These are phyloP conservation scores for Calameuta filiformis DNA, from an alignment of 2,888 invertebrate genomes.

Conservation along the genomic window DNA sequence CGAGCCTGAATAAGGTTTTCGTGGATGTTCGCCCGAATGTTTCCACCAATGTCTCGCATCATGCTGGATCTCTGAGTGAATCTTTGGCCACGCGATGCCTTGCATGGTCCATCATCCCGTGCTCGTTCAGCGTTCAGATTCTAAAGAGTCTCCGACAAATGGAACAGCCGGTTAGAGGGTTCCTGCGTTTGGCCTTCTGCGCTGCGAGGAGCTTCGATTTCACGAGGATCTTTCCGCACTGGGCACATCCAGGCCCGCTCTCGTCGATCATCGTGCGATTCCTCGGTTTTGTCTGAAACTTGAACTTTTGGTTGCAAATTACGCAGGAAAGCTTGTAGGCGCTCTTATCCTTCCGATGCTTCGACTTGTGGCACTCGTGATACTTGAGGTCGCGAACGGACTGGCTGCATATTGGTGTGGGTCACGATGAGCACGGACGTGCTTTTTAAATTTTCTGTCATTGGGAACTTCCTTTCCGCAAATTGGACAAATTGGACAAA, in stretches of 20 bases:
- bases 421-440: background rate
- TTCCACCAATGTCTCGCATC: slow-evolving; percentile 42
- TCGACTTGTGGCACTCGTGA: slow-evolving; percentile 52
- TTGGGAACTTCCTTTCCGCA: slow-evolving; percentile 8
- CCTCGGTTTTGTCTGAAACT: slow-evolving; percentile 42
- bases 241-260: slow-evolving; percentile 38
- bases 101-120: slow-evolving; percentile 52
- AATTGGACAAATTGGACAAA: slow-evolving; percentile 6
- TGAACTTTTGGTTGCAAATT: slow-evolving; percentile 46
- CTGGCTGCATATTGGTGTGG: slow-evolving; percentile 41
- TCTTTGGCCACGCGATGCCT: slow-evolving; percentile 47
- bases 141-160: slow-evolving; percentile 45
- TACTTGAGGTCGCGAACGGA: slow-evolving; percentile 41
- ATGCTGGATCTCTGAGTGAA: slow-evolving; percentile 52
- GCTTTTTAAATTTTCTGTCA: background rate
- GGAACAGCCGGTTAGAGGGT: slow-evolving; percentile 32
- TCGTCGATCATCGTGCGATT: slow-evolving; percentile 45
- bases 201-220: slow-evolving; percentile 38
- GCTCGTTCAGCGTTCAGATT: slow-evolving; percentile 50
- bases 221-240: slow-evolving; percentile 40
- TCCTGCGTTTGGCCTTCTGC: slow-evolving; percentile 43
- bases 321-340: slow-evolving; percentile 37
- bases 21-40: slow-evolving; percentile 47
- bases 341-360: slow-evolving; percentile 39
- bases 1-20: slow-evolving; percentile 11